Base-by-base conservation (phyloP, 92 coral and sea anemone genomes). In the Chrysogorgia sp. region DNA sequence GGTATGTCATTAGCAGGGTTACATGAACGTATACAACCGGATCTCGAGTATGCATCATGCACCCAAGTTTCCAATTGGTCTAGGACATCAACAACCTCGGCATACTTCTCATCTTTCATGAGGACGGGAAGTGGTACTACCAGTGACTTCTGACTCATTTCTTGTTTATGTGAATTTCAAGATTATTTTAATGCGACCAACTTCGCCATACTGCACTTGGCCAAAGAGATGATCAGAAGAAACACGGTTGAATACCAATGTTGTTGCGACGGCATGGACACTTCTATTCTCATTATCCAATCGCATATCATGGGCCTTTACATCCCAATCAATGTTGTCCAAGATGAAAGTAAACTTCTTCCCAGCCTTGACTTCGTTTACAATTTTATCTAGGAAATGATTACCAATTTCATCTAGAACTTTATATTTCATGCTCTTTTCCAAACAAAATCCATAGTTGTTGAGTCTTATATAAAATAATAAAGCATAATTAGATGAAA, bases 11-110 rank as follows among this genome's bases (percentile, higher is more conserved):
- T 67, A 64, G 67, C 60, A 30, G 82, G 74, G 48, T 70, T 75
- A 48, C 40, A 65, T 47, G 85, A 87, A 13, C 61, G 72, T 57
- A n/a, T n/a, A n/a, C n/a, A n/a, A 30, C 85, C 90, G 70, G 90
- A 85, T 66, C 65, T 65, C 1, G 30, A 14, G 57, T 78, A 83
- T 19, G 77, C 52, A 19, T 87, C 85, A 24, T 75, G 87, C 19
- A 50, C 58, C 90, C 90, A 87, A 34, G 58, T 57, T 80, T 87
- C 90, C 22, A 82, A 67, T 62, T 87, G 87, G 64, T 87, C 90
- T 31, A 87, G 61, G 25, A 83, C 87, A 83, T 87, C 90, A 72
- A 87, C 87, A 17, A 82, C 50, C 37, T 87, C 87, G 2, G 90
- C 56, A 74, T 87, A 87, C 45, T 77, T 82, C 57, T 87, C 90